A percentile compares a stretch with the other conserved stretches of the same genome.
Conservation (phyloP, 1,140 invertebrate genomes). For the Cecropterus lyciades region DNA sequence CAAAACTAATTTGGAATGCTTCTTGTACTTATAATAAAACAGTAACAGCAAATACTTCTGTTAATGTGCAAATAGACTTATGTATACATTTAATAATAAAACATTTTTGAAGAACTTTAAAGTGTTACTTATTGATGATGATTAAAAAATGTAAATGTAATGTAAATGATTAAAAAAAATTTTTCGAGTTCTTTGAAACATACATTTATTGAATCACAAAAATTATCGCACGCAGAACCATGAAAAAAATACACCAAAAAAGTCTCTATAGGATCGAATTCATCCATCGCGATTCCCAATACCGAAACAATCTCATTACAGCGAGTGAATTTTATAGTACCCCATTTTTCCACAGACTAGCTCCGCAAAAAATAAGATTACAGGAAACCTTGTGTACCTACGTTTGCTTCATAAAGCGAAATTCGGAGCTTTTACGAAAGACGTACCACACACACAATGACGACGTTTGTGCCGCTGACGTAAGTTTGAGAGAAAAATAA, state of each 20-base stretch:
- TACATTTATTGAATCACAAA: no score
- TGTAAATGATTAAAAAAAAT: no score
- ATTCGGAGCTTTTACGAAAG: constrained; percentile 19
- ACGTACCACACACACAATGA: constrained; percentile 8
- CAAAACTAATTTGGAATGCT: no score
- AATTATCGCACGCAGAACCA: background rate
- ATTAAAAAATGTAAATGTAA: no score
- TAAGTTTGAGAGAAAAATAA: constrained; percentile 28
- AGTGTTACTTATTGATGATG: no score
- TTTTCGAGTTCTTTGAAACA: no score
- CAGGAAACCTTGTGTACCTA: constrained; percentile 20
- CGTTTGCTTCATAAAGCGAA: constrained; percentile 28
- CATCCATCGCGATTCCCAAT: constrained; percentile 29
- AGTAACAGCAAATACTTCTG: no score
- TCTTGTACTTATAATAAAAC: no score
- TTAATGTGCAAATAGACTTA: no score
- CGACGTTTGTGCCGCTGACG: constrained; percentile 22
- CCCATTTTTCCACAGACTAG: constrained; percentile 32
- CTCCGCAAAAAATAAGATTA: constrained; percentile 26
- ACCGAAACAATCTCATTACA: constrained; percentile 32
- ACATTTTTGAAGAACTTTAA: no score
- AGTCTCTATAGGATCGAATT: constrained; percentile 12
- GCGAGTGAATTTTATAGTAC: constrained; percentile 33
- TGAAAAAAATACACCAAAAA: background rate
- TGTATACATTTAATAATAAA: no score